Conservation (phyloP, 1,140 invertebrate species). For the Panagrolaimus sp. region DNA sequence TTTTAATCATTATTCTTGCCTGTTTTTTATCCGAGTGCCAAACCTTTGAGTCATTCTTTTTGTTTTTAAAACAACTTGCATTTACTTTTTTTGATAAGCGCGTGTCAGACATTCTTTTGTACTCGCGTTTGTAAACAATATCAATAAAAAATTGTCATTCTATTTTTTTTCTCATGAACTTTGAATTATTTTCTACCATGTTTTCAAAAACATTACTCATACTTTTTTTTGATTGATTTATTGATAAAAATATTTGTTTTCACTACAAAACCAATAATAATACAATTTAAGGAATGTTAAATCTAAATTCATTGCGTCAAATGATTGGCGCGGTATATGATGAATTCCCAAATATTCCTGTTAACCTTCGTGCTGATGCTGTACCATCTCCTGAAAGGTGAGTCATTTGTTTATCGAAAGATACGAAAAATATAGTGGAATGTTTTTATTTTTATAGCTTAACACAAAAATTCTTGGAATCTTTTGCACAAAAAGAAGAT, state of each 20-base stretch:
- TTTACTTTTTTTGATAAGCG: no score
- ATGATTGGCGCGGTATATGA: background rate
- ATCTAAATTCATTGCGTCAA: slow-evolving; percentile 1
- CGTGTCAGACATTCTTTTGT: no score
- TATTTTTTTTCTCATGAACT: background rate
- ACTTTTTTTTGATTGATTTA: background rate
- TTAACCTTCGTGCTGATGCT: background rate
- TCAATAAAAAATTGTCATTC: background rate
- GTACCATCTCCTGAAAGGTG: background rate
- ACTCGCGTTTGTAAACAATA: no score
- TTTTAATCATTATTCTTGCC: background rate
- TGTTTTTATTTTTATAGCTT: background rate
- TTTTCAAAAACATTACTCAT: background rate
- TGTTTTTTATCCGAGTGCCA: background rate
- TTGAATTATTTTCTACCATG: no score
- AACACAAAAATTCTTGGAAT: slow-evolving; percentile 12
- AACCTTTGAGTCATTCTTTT: background rate
- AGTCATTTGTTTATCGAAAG: background rate
- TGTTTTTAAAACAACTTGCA: no score
- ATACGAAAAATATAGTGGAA: background rate
- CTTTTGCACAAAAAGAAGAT: slow-evolving; percentile 4
- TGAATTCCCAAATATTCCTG: background rate
- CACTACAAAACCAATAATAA: background rate
- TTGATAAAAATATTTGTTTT: background rate
- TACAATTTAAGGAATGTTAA: background rate